A percentile compares a stretch with the other conserved stretches of the same genome.
Evolutionary conservation across 2,888 invertebrate species (phyloP).

Genomic region (Tupiocoris notatus): DNA sequence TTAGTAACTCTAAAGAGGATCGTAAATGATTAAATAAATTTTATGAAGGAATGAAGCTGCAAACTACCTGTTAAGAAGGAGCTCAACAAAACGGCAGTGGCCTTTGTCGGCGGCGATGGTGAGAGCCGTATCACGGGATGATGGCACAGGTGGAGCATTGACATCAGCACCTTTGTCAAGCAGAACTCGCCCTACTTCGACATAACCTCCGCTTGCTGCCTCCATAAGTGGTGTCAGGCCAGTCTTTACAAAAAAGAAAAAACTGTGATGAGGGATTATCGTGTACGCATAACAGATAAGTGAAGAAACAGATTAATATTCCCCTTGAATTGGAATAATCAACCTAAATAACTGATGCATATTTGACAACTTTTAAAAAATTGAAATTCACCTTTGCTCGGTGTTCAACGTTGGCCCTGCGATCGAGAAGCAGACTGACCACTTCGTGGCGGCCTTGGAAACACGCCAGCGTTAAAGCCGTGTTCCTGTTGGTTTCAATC

Average conservation of each 20-base stretch:
- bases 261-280: too few species aligned
- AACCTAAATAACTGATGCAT: too few species aligned
- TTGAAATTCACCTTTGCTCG: conserved; percentile 95
- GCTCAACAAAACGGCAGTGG: conserved; percentile 88
- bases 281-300: too few species aligned
- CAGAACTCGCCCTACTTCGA: conserved; percentile 94
- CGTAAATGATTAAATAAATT: too few species aligned
- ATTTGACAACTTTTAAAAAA: too few species aligned
- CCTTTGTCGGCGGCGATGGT: conserved; percentile 99
- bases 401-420: conserved; percentile 98
- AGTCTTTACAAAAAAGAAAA: too few species aligned
- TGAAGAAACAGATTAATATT: too few species aligned
- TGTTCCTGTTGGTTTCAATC: conserved; percentile 98
- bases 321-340: too few species aligned
- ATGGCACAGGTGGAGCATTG: conserved; percentile 97
- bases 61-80: conserved; percentile 71
- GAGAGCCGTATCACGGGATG: conserved; percentile 94
- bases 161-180: conserved; percentile 97
- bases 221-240: conserved; percentile 99
- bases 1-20: too few species aligned
- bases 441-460: conserved; percentile 99
- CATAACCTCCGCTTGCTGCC: conserved; percentile 98
- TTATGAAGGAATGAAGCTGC: too few species aligned
- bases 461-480: conserved; percentile 96
- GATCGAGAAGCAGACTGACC: conserved; percentile 89